These are phyloP conservation scores for Dendrolimus houi DNA, from an alignment of 2,888 invertebrate species.

Conservation along the genomic window DNA sequence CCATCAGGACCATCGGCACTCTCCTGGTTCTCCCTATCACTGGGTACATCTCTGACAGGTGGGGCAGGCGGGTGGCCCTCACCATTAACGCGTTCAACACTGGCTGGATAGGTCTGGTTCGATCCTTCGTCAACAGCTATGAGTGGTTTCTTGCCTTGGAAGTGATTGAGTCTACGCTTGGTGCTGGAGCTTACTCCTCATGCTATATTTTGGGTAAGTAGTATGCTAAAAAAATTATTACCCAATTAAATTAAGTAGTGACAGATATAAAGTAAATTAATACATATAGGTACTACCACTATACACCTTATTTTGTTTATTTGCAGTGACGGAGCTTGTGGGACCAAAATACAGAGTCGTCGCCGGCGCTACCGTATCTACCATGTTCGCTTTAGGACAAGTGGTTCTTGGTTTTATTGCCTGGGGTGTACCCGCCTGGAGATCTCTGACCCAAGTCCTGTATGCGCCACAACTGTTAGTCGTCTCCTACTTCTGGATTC, in stretches of 20 bases:
- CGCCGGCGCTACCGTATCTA: conserved; percentile 83
- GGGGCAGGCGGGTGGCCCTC: conserved; percentile 79
- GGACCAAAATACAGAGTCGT: conserved; percentile 84
- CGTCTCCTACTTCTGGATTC: conserved; percentile 81
- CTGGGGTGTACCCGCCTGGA: conserved; percentile 83
- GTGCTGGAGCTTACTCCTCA: conserved; percentile 83
- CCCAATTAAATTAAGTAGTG: no score
- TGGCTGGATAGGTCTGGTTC: conserved; percentile 79
- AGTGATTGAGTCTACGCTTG: conserved; percentile 81
- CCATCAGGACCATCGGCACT: conserved; percentile 83
- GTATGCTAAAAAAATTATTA: conserved; percentile 3
- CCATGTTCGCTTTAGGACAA: conserved; percentile 85
- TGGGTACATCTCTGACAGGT: conserved; percentile 85
- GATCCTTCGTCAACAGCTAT: conserved; percentile 82
- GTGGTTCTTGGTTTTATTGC: conserved; percentile 82
- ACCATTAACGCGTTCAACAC: conserved; percentile 78
- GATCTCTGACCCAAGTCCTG: conserved; percentile 78
- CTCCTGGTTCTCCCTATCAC: conserved; percentile 82
- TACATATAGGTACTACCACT: no score
- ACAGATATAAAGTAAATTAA: no score
- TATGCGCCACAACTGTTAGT: conserved; percentile 84
- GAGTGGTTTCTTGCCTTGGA: conserved; percentile 82
- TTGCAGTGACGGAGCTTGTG: conserved; percentile 85
- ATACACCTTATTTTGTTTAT: not conserved
- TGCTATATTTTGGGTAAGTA: conserved; percentile 82